Base-by-base conservation (phyloP, 2,888 invertebrate species). In the Plagodis dolabraria region DNA sequence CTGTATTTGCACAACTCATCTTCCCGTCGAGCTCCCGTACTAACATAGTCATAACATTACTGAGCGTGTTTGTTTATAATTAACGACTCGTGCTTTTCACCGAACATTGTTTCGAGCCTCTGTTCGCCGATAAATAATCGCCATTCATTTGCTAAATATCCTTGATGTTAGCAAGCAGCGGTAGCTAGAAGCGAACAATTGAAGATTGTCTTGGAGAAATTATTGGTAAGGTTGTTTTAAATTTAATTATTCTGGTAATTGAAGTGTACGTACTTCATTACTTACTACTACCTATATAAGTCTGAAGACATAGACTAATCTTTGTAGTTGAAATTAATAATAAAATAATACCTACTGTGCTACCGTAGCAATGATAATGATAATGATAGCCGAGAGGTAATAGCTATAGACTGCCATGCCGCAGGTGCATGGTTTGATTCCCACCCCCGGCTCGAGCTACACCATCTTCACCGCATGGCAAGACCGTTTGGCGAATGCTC, bases 61-160 rank as follows among this genome's bases (percentile, higher is more conserved):
- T 75, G 69, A 74, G 76, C 84, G 79, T 87, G 88, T 89, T 84
- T 85, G 85, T 85, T 86, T 84, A 80, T 87, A 88, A 90, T 89
- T 89, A 90, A 89, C 89, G 87, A 86, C 83, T 81, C 83, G 78
- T 83, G 85, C 82, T 81, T 77, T 64, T 79, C 78, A 77, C 81
- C 76, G 85, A 82, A 87, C 89, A 89, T 87, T 91, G 90, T 89
- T 80, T 77, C 75, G 75, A 75, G 73, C 73, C 63, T 65, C 68
- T 79, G 60, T 60, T 60, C 44, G 35, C 33, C 81, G 78, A 86
- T 87, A 87, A 89, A 89, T 85, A 87, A 84, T 77, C 66, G 69
- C 85, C 77, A 74, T 85, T 83, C 86, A 86, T 89, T 43, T 8
- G 86, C 79, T 86, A 86, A 84, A 80, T 78, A 82, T 61, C 36